Percentiles rank a stretch among this genome's conserved stretches.
Conservation (phyloP, 2,888 invertebrate genomes). For the Hecatera dysodea region DNA sequence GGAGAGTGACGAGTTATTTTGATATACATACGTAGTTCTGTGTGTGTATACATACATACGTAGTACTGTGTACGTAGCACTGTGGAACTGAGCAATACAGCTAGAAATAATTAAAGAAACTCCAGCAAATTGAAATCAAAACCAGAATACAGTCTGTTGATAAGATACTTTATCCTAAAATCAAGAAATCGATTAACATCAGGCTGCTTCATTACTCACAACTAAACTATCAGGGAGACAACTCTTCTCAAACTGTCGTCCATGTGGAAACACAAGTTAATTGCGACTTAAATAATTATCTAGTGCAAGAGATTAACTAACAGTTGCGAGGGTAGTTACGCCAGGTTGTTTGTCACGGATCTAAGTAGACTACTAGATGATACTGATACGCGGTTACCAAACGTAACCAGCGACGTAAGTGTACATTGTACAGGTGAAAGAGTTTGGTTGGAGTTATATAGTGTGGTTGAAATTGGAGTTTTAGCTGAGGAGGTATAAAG, state of each 20-base stretch:
- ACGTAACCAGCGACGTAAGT: conserved; percentile 2
- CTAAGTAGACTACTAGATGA: conserved; percentile 37
- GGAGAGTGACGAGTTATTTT: background rate
- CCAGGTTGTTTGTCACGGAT: conserved; percentile 40
- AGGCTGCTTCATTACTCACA: background rate
- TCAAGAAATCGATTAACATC: background rate
- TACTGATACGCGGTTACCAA: conserved; percentile 28
- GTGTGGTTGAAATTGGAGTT: background rate
- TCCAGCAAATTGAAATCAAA: background rate
- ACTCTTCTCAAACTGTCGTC: background rate
- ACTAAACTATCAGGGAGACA: background rate
- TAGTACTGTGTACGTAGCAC: background rate
- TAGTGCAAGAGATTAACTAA: conserved; percentile 39
- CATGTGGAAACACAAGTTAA: conserved; percentile 11
- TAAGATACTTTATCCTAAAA: background rate
- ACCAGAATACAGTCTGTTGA: too few relatives aligned
- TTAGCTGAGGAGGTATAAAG: background rate
- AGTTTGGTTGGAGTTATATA: background rate
- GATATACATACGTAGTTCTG: too few relatives aligned
- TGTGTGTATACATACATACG: too few relatives aligned
- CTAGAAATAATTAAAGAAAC: background rate
- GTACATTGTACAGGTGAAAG: background rate
- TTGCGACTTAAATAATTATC: conserved; percentile 26
- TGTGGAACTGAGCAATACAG: background rate
- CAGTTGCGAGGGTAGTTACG: conserved; percentile 40